Evolutionary conservation across 2,888 invertebrate species (phyloP), one percentile per base, ranked within the genome.

Genomic region (Chouioia cunea): DNA sequence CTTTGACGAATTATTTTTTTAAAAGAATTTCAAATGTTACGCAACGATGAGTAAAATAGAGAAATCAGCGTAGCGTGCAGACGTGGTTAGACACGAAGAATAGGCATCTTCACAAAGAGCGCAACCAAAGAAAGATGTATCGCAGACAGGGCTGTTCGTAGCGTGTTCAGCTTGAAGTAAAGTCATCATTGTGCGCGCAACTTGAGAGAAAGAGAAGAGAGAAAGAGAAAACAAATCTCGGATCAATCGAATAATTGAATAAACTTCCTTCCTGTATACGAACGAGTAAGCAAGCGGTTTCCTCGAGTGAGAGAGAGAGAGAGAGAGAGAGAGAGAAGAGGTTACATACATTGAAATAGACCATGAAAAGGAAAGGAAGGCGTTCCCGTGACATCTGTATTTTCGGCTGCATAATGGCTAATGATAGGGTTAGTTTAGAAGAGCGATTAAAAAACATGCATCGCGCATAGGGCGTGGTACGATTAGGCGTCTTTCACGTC

Each of bases 371-470:
- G 80, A 79, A 73, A 78, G 76, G 36, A 36, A 78, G 83, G 83
- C 83, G 83, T 82, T 78, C 78, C 81, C 75, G 76, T 77, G 77
- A 79, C 79, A 80, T 81, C 76, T 81, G 80, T 76, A 77, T 77
- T 77, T 79, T 79, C 75, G 77, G 75, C 76, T 75, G 77, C 78
- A 84, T 82, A 84, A 83, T 83, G 76, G 79, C 79, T 83, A 83
- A 83, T 83, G 79, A 83, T 79, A 78, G 83, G 81, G 79, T 76
- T 53, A 56, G 44, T 36, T 6, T n/a, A n/a, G n/a, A n/a, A n/a
- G n/a, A n/a, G 27, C 3, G 27, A 27, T 27, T 27, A 4, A 27
- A n/a, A 27, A 27, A 6, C 27, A 27, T 6, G 27, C 27, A 27
- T 2, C 27, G 27, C 27, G 54, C 54, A 23, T 15, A 23, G 27